A percentile compares a stretch with the other conserved stretches of the same genome.
phyloP scores from a whole-genome alignment of 2,113 vertebrate species.

The Astatoreochromis straeleni region DNA sequence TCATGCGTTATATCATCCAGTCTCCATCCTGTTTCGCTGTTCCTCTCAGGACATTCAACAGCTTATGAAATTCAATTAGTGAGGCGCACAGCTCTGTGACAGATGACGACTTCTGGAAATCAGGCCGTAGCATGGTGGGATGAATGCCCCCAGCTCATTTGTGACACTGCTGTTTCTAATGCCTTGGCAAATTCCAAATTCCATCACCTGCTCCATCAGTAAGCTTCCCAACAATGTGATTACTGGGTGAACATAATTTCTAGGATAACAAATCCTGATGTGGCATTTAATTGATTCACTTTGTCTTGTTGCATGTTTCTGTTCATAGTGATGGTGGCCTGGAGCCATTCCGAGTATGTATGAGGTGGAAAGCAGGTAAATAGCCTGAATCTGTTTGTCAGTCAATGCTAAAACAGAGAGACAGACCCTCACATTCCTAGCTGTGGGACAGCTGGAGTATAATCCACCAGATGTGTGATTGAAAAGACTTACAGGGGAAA shows the following conservation, averaged over 20 bases:
- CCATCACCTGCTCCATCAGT: background rate
- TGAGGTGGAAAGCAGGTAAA: background rate
- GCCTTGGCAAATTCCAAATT: background rate
- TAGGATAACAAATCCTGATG: background rate
- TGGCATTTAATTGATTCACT: background rate
- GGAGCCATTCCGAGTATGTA: background rate
- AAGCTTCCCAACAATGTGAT: background rate
- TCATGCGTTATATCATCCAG: background rate
- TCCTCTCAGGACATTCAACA: conserved; percentile 20
- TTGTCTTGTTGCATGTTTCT: background rate
- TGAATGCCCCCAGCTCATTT: background rate
- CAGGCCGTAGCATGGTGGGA: background rate
- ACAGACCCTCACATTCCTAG: background rate
- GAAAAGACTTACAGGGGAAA: background rate
- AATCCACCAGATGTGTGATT: background rate
- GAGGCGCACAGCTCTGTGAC: conserved; percentile 3
- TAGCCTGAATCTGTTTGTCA: background rate
- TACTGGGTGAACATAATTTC: background rate
- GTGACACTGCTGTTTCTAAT: background rate
- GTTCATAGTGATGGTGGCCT: background rate
- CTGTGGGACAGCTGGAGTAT: background rate
- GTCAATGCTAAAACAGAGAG: background rate
- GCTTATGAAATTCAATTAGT: conserved; percentile 52
- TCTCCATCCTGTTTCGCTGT: background rate
- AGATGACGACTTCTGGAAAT: conserved; percentile 23